Conservation (phyloP, 1,140 invertebrate species). For the Battus philenor region DNA sequence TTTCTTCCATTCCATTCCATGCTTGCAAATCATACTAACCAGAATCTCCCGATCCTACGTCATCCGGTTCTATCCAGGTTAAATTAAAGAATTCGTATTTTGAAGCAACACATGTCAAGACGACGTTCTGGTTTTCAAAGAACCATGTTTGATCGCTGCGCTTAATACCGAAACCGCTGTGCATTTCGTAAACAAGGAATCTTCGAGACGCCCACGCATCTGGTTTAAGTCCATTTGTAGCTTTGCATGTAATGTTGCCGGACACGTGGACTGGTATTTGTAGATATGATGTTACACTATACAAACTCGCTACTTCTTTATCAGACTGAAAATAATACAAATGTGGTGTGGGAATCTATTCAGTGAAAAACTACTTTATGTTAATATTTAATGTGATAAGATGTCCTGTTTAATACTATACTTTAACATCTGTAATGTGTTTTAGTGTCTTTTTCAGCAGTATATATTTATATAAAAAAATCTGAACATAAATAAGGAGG, state of each 20-base stretch:
- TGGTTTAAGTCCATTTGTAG: conserved; percentile 20
- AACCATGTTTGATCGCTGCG: conserved; percentile 35
- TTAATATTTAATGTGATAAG: too few relatives aligned
- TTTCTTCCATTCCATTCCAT: too few relatives aligned
- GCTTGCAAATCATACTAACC: conserved; percentile 21
- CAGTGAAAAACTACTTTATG: too few relatives aligned
- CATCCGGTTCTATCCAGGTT: conserved; percentile 37
- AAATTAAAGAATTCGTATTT: conserved; percentile 42
- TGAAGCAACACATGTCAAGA: conserved; percentile 47
- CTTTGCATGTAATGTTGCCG: conserved; percentile 46
- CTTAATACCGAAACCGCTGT: conserved; percentile 46
- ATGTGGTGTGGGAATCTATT: too few relatives aligned
- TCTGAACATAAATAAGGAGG: too few relatives aligned
- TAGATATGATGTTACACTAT: conserved; percentile 31
- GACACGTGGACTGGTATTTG: conserved; percentile 26
- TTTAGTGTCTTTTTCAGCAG: neutral
- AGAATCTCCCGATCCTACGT: conserved; percentile 19
- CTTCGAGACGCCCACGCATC: conserved; percentile 1
- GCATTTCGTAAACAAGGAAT: conserved; percentile 47
- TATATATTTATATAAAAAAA: conserved; percentile 4
- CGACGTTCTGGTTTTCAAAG: conserved; percentile 38
- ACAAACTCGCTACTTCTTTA: conserved; percentile 21
- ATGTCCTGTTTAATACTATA: neutral
- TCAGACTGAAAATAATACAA: conserved; percentile 22
- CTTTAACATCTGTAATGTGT: neutral